phyloP scores from a whole-genome alignment of 2,797 vertebrate genomes.

The Hafferia zeledoni region DNA sequence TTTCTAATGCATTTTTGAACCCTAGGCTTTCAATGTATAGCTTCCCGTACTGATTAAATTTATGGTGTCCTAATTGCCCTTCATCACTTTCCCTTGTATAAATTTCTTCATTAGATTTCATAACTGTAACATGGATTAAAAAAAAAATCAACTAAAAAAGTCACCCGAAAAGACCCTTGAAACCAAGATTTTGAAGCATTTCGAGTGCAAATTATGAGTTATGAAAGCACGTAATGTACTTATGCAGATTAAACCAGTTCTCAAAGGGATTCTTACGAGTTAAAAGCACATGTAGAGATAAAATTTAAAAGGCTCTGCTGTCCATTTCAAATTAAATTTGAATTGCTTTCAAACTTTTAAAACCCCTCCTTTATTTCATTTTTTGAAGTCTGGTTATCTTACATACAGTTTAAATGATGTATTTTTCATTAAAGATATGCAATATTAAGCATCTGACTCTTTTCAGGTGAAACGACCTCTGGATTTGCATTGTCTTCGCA shows the following conservation, averaged over 20 bases:
- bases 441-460: background rate
- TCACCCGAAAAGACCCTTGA: background rate
- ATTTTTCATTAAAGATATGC: background rate
- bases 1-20: background rate
- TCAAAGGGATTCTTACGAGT: slow-evolving; percentile 1
- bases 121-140: background rate
- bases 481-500: slow-evolving; percentile 18
- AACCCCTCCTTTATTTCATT: slow-evolving; percentile 14
- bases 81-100: background rate
- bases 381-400: slow-evolving; percentile 25
- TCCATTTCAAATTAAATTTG: slow-evolving; percentile 36
- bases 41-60: background rate
- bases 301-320: slow-evolving; percentile 20
- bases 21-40: background rate
- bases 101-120: background rate
- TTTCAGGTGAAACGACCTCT: slow-evolving; percentile 42
- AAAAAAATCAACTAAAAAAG: background rate
- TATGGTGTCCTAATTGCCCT: background rate
- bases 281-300: slow-evolving; percentile 9
- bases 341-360: slow-evolving; percentile 46
- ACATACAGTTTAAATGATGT: slow-evolving; percentile 13
- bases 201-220: background rate
- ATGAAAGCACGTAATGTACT: background rate
- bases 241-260: slow-evolving; percentile 37
- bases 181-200: slow-evolving; percentile 8